phyloP scores from a whole-genome alignment of 2,797 vertebrate species.

The Eutrigla gurnardus region DNA sequence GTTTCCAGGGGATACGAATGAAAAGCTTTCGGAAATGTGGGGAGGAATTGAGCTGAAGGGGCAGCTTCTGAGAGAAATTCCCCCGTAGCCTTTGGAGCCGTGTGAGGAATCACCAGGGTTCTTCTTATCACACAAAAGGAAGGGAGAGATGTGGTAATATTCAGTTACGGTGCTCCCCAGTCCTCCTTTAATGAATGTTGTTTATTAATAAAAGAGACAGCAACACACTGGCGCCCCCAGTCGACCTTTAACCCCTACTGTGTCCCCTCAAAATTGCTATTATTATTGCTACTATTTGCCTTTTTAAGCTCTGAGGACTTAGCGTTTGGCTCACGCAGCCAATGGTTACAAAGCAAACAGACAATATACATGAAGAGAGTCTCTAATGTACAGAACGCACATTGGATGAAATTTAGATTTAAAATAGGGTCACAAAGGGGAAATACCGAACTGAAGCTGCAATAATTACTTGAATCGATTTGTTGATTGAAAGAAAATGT shows the following conservation, averaged over 20 bases:
- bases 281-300: constrained; percentile 44
- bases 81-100: constrained; percentile 81
- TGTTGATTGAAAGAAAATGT: background rate
- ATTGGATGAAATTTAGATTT: background rate
- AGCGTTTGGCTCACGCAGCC: constrained; percentile 1
- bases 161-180: constrained; percentile 77
- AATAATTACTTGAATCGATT: background rate
- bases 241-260: constrained; percentile 75
- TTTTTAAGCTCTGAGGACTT: constrained; percentile 16
- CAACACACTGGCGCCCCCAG: constrained; percentile 64
- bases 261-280: constrained; percentile 57
- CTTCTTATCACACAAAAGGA: constrained; percentile 84
- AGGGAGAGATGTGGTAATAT: constrained; percentile 82
- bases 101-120: constrained; percentile 87
- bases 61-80: constrained; percentile 86
- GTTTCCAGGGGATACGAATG: constrained; percentile 91
- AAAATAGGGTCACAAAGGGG: background rate
- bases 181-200: constrained; percentile 82
- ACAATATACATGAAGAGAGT: constrained; percentile 13
- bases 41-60: constrained; percentile 84
- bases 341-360: constrained; percentile 21
- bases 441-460: background rate
- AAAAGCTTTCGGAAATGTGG: constrained; percentile 90
- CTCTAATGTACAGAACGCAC: background rate
- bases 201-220: constrained; percentile 83